phyloP scores from a whole-genome alignment of 2,113 vertebrate species.

The Conger conger region DNA sequence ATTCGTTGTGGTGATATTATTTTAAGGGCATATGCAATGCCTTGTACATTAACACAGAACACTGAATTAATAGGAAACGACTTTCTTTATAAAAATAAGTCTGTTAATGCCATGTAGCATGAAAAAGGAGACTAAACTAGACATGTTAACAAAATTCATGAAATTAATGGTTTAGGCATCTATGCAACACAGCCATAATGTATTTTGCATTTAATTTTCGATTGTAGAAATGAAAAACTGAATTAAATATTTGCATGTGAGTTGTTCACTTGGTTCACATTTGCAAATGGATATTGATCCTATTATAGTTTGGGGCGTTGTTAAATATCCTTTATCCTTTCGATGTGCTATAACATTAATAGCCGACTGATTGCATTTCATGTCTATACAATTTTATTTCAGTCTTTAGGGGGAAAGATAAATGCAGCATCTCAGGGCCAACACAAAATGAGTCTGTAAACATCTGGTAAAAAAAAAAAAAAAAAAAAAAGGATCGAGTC shows the following conservation, averaged over 20 bases:
- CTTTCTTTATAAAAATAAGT: not conserved
- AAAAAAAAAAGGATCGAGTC: not conserved
- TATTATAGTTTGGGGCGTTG: not conserved
- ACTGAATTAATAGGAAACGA: not conserved
- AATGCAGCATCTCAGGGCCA: not conserved
- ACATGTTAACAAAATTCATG: too few relatives aligned
- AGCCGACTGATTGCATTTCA: not conserved
- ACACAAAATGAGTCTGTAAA: slow-evolving; percentile 26
- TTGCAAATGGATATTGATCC: not conserved
- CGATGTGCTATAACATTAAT: too few relatives aligned
- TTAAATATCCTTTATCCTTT: too few relatives aligned
- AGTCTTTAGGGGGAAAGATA: not conserved
- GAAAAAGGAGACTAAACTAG: too few relatives aligned
- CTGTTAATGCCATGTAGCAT: not conserved
- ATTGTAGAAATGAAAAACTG: not conserved
- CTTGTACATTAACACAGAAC: not conserved
- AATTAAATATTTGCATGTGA: not conserved
- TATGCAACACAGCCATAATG: too few relatives aligned
- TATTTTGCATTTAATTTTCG: not conserved
- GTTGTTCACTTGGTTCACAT: not conserved
- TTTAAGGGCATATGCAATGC: not conserved
- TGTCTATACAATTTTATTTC: not conserved
- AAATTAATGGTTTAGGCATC: too few relatives aligned
- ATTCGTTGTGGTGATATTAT: not conserved
- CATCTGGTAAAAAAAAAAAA: slow-evolving; percentile 3